Evolutionary conservation across 2,888 invertebrate species (phyloP), one percentile per base, ranked within the genome.

Genomic region (Unio delphinus): DNA sequence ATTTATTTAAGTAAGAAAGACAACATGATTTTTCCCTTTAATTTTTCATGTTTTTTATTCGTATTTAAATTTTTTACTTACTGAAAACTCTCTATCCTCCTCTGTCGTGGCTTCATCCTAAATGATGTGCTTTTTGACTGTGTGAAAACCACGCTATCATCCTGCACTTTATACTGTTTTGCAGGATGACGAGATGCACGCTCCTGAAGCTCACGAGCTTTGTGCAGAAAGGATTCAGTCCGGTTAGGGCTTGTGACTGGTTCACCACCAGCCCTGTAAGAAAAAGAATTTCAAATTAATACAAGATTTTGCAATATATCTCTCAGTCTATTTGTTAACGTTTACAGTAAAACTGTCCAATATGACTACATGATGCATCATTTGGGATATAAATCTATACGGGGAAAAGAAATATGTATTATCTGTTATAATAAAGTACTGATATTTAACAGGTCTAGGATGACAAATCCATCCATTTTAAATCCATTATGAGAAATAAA

Each of bases 81-180:
- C 81, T 81, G 81, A 62, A 81, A 81, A 60, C 81, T 81, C 61
- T 81, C 81, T 45, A 81, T 78, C 57, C 81, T 61, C 7, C 81
- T 63, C 61, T 75, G 77, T 59, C 78, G 68, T n/a, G 78, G 78
- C 73, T 74, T 81, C 78, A 81, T 77, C 70, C 67, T 72, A 23
- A 67, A 58, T 54, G 74, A 57, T 11, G 66, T 68, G 55, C 73
- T 73, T 58, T 74, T 72, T 3, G 74, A 70, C 66, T 76, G 72
- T 1, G 68, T 55, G 62, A 72, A 74, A 34, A 80, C 60, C 15
- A 69, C 73, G 30, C 70, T 79, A 70, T 81, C 81, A 79, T 81
- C 81, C 62, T 81, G 81, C 8, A 72, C 70, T 3, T 74, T 77
- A 7, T 69, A 70, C 56, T 68, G 73, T 57, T 73, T 62, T 56